Base-by-base conservation (phyloP, 2,797 vertebrate genomes). In the Ataeniobius toweri region DNA sequence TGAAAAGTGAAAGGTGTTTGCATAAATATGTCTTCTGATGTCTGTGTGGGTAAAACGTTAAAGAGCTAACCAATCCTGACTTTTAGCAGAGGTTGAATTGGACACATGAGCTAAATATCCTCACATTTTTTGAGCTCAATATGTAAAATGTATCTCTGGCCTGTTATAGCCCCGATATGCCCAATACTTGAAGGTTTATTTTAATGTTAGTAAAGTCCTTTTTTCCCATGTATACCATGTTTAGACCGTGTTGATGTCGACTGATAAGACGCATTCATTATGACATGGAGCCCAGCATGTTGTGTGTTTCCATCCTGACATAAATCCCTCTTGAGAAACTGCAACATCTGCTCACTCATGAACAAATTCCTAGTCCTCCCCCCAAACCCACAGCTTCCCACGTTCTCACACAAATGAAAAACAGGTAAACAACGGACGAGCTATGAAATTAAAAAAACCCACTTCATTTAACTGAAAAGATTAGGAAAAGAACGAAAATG, bases 341-440 rank as follows among this genome's bases (percentile, higher is more conserved):
- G 78, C 78, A 89, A 90, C 94, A 94, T 94, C 92, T 93, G 92
- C 80, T 91, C 81, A 5, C 76, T 92, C 85, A 83, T 91, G 82
- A 86, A 73, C 74, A 91, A 78, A 84, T 78, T 68, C 67, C 67
- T 41, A 68, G 65, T 1, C 31, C 78, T 16, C 82, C 70, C 73
- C 46, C 56, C 79, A 77, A 55, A 20, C 79, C 68, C 84, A 81
- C 79, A 82, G 56, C 85, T 86, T 83, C 84, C 61, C 53, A 71
- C 74, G 84, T 84, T 89, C 81, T 86, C 85, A 84, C 80, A 80
- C 61, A 65, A 84, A 77, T 86, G 74, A 79, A 80, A 81, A 20
- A 61, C 41, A 59, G n/a, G 83, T 56, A 59, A 78, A 83, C n/a
- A 81, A 41, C 28, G 56, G 14, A 78, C 31, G 65, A 28, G 53